Evolutionary conservation across 2,113 vertebrate species (phyloP).

Genomic region (Nothocercus nigrocapillus): DNA sequence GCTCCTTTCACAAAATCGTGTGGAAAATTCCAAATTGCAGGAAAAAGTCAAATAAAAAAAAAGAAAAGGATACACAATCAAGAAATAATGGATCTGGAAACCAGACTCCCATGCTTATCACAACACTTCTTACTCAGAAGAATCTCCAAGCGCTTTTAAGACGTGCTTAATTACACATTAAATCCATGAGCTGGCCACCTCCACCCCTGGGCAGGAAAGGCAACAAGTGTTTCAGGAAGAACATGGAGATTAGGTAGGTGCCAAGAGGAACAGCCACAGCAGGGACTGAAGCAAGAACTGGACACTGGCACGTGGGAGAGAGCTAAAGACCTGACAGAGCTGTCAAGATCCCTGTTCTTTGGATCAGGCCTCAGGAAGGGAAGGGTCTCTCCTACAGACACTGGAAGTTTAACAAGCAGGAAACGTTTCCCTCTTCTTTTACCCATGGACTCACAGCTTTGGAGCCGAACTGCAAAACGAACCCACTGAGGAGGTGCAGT

Average conservation of each 20-base stretch:
- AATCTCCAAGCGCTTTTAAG: constrained; percentile 7
- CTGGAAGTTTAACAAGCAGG: background rate
- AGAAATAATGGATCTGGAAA: constrained; percentile 7
- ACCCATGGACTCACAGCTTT: background rate
- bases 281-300: background rate
- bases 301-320: rapidly evolving
- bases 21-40: background rate
- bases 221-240: background rate
- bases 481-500: background rate
- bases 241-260: background rate
- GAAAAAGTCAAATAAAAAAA: background rate
- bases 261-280: background rate
- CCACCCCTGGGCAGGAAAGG: background rate
- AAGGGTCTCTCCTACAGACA: background rate
- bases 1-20: rapidly evolving
- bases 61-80: background rate
- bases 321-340: background rate
- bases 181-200: background rate
- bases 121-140: background rate
- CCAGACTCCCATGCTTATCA: background rate
- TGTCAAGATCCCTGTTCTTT: background rate
- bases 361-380: background rate
- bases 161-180: constrained; percentile 9
- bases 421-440: background rate
- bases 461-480: background rate